Evolutionary conservation across 2,797 vertebrate genomes (phyloP).

Genomic region (Sebastes oblongus): DNA sequence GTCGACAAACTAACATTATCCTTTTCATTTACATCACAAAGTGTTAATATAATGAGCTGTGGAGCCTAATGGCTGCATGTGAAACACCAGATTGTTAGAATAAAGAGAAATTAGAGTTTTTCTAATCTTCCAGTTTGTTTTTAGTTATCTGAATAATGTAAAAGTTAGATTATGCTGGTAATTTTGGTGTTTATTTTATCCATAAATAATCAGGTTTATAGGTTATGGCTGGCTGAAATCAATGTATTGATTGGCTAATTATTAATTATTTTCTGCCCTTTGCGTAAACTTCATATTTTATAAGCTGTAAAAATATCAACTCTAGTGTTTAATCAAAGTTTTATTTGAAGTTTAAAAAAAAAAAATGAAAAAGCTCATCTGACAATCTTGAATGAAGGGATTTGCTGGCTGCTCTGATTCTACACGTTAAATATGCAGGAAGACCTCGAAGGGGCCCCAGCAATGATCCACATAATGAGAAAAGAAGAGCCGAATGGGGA

Average conservation of each 20-base stretch:
- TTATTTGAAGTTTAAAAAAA: background rate
- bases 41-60: constrained; percentile 19
- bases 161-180: background rate
- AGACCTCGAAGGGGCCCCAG: constrained; percentile 32
- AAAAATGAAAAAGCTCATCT: background rate
- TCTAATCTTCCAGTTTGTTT: background rate
- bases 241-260: background rate
- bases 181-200: background rate
- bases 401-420: constrained; percentile 28
- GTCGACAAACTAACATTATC: constrained; percentile 46
- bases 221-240: background rate
- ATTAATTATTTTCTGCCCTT: background rate
- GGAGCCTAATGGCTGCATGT: background rate
- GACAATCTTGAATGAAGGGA: constrained; percentile 42
- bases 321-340: background rate
- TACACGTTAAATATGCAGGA: constrained; percentile 57
- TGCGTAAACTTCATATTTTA: background rate
- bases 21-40: constrained; percentile 57
- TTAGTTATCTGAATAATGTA: background rate
- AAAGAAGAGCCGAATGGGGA: constrained; percentile 45
- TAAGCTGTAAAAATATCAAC: background rate
- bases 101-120: background rate
- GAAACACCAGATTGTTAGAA: background rate
- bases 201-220: background rate
- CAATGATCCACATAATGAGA: constrained; percentile 37